These are phyloP conservation scores for Tethya wilhelma DNA, from an alignment of 37 sponge, comb jelly and placozoan species.

Conservation along the genomic window DNA sequence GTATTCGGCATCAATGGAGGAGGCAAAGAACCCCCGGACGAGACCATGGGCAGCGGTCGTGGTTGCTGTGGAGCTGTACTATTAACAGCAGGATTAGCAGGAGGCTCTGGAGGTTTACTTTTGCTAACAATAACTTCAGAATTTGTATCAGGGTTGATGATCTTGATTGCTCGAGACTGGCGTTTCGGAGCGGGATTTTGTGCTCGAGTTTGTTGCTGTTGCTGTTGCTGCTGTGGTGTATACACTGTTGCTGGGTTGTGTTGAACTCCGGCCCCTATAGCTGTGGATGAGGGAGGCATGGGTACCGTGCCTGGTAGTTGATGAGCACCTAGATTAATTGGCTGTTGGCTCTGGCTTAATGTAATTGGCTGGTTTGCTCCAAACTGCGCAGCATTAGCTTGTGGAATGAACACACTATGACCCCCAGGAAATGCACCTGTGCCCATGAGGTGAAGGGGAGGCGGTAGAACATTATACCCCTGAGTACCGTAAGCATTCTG, in stretches of 20 bases:
- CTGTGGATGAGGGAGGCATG: not conserved
- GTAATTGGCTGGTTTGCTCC: too few species aligned
- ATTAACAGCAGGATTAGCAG: not conserved
- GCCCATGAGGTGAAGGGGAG: too few species aligned
- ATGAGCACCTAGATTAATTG: too few species aligned
- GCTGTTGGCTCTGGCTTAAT: too few species aligned
- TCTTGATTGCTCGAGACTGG: conserved; percentile 46
- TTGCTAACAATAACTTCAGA: conserved; percentile 28
- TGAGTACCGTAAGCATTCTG: too few species aligned
- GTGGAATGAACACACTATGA: too few species aligned
- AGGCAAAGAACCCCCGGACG: not conserved
- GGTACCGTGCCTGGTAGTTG: not conserved
- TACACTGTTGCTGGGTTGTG: not conserved
- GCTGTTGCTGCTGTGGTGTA: not conserved
- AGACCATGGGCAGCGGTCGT: not conserved
- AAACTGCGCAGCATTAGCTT: too few species aligned
- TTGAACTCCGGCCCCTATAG: not conserved
- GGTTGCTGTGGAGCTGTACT: not conserved
- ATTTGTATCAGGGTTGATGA: conserved; percentile 63
- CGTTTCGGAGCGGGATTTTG: not conserved
- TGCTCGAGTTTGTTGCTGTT: not conserved
- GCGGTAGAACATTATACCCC: too few species aligned
- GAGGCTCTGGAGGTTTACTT: not conserved
- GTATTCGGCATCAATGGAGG: not conserved
- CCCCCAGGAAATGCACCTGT: too few species aligned